Conservation (phyloP, 1,140 invertebrate genomes). For the Drosophila albomicans region DNA sequence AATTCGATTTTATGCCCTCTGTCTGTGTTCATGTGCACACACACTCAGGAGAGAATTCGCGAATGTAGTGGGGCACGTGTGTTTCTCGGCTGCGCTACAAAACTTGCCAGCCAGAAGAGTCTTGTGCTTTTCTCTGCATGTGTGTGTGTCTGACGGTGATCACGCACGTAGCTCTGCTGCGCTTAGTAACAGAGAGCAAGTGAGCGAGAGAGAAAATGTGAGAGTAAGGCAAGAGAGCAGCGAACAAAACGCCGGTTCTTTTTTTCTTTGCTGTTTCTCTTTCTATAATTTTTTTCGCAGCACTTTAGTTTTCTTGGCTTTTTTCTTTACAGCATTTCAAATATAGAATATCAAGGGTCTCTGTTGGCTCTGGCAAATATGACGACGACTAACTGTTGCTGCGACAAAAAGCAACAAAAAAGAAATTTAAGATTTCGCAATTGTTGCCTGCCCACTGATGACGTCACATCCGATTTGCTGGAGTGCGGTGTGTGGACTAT, state of each 20-base stretch:
- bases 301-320: conserved; percentile 49
- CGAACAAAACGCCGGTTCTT: conserved; percentile 76
- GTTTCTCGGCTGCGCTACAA: conserved; percentile 56
- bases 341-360: conserved; percentile 84
- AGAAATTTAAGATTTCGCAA: conserved; percentile 56
- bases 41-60: conserved; percentile 61
- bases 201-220: not conserved
- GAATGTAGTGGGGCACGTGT: conserved; percentile 82
- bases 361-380: conserved; percentile 47
- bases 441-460: conserved; percentile 48
- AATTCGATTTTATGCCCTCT: conserved; percentile 54
- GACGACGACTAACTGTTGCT: conserved; percentile 46
- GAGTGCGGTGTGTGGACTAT: conserved; percentile 29
- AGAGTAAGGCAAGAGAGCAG: conserved; percentile 48
- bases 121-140: conserved; percentile 20
- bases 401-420: conserved; percentile 50
- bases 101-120: conserved; percentile 21
- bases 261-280: conserved; percentile 50
- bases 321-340: conserved; percentile 81
- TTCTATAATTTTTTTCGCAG: conserved; percentile 47
- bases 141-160: conserved; percentile 58
- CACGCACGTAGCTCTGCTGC: conserved; percentile 68
- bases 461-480: conserved; percentile 68
- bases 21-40: conserved; percentile 20
- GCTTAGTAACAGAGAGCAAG: conserved; percentile 67